These are phyloP conservation scores for Luehdorfia chinensis DNA, from an alignment of 1,140 invertebrate genomes.

Conservation along the genomic window DNA sequence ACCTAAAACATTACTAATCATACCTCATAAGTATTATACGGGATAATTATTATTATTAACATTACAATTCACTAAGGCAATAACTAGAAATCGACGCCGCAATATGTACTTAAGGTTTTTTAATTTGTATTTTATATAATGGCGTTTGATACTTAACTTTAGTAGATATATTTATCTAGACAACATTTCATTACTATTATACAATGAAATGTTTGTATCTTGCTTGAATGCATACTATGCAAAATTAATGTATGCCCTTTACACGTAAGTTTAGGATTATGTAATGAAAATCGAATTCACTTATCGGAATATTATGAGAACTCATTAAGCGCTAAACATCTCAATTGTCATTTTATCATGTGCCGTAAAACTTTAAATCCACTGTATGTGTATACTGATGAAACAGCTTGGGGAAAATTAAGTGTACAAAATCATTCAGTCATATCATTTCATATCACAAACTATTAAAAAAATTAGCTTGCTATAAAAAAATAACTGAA, in stretches of 20 bases:
- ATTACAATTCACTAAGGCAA: slow-evolving; percentile 50
- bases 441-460: slow-evolving; percentile 68
- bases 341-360: slow-evolving; percentile 29
- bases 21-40: no score
- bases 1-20: background rate
- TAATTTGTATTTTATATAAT: slow-evolving; percentile 50
- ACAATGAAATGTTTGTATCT: no score
- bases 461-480: slow-evolving; percentile 1
- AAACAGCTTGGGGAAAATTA: slow-evolving; percentile 4
- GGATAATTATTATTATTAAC: slow-evolving; percentile 27
- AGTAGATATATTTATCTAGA: slow-evolving; percentile 14
- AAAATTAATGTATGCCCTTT: no score
- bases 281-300: background rate
- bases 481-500: no score
- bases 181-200: slow-evolving; percentile 7
- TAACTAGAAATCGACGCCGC: slow-evolving; percentile 45
- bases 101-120: slow-evolving; percentile 43
- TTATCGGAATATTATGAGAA: no score
- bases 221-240: slow-evolving; percentile 10
- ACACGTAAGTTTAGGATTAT: slow-evolving; percentile 5
- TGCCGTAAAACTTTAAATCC: no score
- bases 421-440: slow-evolving; percentile 64
- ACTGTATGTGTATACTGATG: background rate
- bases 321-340: no score
- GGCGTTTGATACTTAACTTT: slow-evolving; percentile 24